Conservation (phyloP, 1,140 invertebrate species). For the Danaus melanippus region DNA sequence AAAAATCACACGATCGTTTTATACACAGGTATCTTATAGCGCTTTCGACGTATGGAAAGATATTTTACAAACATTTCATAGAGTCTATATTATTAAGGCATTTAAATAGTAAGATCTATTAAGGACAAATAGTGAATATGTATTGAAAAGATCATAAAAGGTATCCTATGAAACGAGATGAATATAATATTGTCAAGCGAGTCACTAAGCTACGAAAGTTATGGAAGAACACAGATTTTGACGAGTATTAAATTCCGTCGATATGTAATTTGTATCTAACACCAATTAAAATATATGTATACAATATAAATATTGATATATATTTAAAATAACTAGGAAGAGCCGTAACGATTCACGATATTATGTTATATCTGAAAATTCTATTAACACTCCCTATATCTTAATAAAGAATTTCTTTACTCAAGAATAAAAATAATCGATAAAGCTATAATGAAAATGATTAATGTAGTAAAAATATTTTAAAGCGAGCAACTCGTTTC, state of each 20-base stretch:
- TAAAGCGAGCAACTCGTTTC: too few species aligned
- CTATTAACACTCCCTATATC: too few species aligned
- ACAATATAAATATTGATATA: not conserved
- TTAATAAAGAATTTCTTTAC: too few species aligned
- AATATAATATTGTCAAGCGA: constrained; percentile 56
- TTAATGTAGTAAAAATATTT: too few species aligned
- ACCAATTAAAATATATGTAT: constrained; percentile 35
- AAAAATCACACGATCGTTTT: constrained; percentile 9
- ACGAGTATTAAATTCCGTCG: constrained; percentile 34
- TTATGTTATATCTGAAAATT: too few species aligned
- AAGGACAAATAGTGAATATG: not conserved
- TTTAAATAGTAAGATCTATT: constrained; percentile 3
- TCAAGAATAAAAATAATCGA: too few species aligned
- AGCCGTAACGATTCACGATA: too few species aligned
- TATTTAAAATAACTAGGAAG: not conserved
- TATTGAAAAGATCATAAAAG: constrained; percentile 1
- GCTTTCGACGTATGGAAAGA: constrained; percentile 6
- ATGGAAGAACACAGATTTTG: constrained; percentile 62
- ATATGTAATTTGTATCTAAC: constrained; percentile 61
- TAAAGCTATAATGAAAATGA: too few species aligned
- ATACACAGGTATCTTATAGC: constrained; percentile 13
- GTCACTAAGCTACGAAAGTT: constrained; percentile 48
- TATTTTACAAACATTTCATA: not conserved
- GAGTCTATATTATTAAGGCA: constrained; percentile 8
- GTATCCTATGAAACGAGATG: constrained; percentile 12